Evolutionary conservation across 1,140 invertebrate genomes (phyloP), one percentile per base, ranked within the genome.

Genomic region (Ceratosolen solmsi): DNA sequence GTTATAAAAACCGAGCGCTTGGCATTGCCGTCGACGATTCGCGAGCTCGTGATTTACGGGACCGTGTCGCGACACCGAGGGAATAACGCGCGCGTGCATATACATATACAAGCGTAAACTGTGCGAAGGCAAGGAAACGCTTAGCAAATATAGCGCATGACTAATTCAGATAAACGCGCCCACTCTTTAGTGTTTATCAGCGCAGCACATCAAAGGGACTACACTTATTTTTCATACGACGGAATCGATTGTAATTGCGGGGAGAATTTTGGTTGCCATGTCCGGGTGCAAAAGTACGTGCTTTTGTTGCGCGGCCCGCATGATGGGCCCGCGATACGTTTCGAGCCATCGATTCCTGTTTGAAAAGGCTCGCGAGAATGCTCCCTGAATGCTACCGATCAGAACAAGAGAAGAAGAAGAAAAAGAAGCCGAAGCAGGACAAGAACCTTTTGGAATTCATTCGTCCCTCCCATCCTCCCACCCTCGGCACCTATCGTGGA

Each of bases 281-380:
- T 46, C 1, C 36, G 36, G n/a, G n/a, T 3, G 68, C 38, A 41
- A 38, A 27, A 38, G 25, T 49, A 49, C 65, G 65, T 5, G 70
- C 70, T 71, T 71, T 71, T 71, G 70, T 36, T 68, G 9, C 5
- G 60, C 2, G 25, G 38, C 0, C 25, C 17, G 4, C 15, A 4
- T 22, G 41, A 13, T 8, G 70, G 41, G n/a, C 3, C 68, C 38
- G 15, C 41, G 70, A 41, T 49, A 71, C 49, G 38, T 30, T 63
- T 49, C 3, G 38, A 49, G 38, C 38, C 33, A 71, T 27, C 70
- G 70, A 70, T 70, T 70, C 22, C 30, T 41, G n/a, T 71, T 71
- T 71, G 22, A 71, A 71, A 49, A 71, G 70, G 27, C 22, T 20
- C 33, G 9, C 63, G 38, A 46, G 68, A 54, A 68, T n/a, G n/a